Conservation (phyloP, 1,140 invertebrate genomes). For the Drosophila sproati region DNA sequence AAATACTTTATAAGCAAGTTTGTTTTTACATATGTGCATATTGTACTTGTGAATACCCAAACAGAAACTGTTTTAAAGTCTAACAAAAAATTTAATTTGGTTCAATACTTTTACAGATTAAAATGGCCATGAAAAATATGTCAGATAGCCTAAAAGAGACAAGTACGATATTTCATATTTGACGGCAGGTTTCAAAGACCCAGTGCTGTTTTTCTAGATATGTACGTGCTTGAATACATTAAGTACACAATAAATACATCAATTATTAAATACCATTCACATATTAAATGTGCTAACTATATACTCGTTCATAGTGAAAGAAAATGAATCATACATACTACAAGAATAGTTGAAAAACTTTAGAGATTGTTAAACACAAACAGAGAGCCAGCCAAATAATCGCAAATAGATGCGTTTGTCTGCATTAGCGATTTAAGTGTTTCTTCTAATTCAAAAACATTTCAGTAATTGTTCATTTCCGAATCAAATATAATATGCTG, state of each 20-base stretch:
- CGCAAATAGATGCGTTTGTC: slow-evolving; percentile 32
- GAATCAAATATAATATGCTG: slow-evolving; percentile 1
- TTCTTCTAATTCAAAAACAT: slow-evolving; percentile 42
- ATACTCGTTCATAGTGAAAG: slow-evolving; percentile 37
- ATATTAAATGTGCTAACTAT: slow-evolving; percentile 36
- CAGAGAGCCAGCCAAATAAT: slow-evolving; percentile 26
- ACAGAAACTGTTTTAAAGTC: slow-evolving; percentile 1
- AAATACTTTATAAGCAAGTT: slow-evolving; percentile 19
- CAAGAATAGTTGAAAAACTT: slow-evolving; percentile 41
- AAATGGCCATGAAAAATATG: not conserved
- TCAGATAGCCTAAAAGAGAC: slow-evolving; percentile 10
- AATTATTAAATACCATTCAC: slow-evolving; percentile 38
- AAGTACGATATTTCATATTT: not conserved
- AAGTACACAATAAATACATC: slow-evolving; percentile 20
- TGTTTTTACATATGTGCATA: not conserved
- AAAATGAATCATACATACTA: slow-evolving; percentile 13
- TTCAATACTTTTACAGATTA: slow-evolving; percentile 3
- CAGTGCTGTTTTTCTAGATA: slow-evolving; percentile 30
- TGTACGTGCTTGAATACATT: slow-evolving; percentile 3
- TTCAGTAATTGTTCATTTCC: slow-evolving; percentile 38
- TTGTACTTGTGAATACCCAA: not conserved
- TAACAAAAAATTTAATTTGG: not conserved
- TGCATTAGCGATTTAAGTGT: slow-evolving; percentile 37
- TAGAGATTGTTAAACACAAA: slow-evolving; percentile 52
- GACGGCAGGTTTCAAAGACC: slow-evolving; percentile 36